Evolutionary conservation across 2,888 invertebrate species (phyloP), one percentile per base, ranked within the genome.

Genomic region (Gryllus longicercus): DNA sequence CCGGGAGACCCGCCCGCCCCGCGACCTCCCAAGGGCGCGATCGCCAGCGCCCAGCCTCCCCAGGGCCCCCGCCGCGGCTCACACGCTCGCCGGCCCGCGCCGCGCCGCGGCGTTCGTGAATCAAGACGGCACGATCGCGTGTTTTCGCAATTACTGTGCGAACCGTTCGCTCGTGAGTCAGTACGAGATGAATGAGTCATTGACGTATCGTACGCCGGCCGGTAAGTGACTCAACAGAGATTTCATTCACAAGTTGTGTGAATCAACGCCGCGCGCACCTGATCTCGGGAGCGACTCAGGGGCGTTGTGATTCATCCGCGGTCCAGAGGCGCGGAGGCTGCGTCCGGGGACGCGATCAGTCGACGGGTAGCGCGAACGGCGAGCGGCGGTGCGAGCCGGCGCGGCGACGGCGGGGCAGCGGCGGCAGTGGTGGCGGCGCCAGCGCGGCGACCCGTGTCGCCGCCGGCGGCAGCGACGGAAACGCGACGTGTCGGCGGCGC

Each of bases 91-190:
- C 25, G 51, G 38, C n/a, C 49, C 63, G 23, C 38, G 21, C 75
- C 75, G 11, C 50, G 63, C 12, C 5, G 16, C n/a, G 3, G 63
- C 63, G 63, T 63, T 63, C 63, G 63, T 63, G 63, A 18, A 63
- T 63, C 63, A 63, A 63, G n/a, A n/a, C 63, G 63, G 63, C 63
- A 63, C 63, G 63, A 63, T 63, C 63, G 63, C 63, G 63, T 63
- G 63, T 63, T 63, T 63, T 63, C 63, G 63, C 63, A 63, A 63
- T 63, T 63, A 63, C 63, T 63, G 63, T 63, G n/a, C 11, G 63
- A 63, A 63, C 63, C 14, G 63, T 63, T 63, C 63, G 63, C 63
- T 63, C 63, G 63, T 63, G 63, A 63, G 63, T 63, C 63, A 63
- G 63, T 63, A n/a, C 63, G 63, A 63, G 63, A 63, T 63, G 63